Evolutionary conservation across 2,888 invertebrate species (phyloP), one percentile per base, ranked within the genome.

Genomic region (Lobophora halterata): DNA sequence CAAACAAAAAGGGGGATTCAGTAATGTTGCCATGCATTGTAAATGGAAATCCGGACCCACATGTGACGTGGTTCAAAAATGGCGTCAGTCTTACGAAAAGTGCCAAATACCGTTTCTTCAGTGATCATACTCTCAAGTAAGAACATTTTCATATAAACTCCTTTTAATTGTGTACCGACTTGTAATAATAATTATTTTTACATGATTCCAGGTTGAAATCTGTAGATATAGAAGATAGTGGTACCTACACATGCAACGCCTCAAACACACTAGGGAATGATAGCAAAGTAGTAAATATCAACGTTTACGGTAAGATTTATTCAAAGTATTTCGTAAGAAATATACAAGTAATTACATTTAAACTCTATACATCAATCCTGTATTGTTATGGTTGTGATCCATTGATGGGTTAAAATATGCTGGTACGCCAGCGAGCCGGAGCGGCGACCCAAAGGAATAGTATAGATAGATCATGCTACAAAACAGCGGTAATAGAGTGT

Each of bases 131-230:
- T n/a, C 21, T 34, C 7, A 19, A 10, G 33, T 33, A 33, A 6
- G 18, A 5, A 9, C 20, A 17, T 7, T 28, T 27, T 35, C 34
- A 35, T 27, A 20, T 35, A 9, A 11, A 24, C 6, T 6, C 2
- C 7, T n/a, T n/a, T n/a, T n/a, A n/a, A n/a, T n/a, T n/a, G n/a
- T n/a, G n/a, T n/a, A n/a, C n/a, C n/a, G n/a, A n/a, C n/a, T n/a
- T n/a, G n/a, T n/a, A n/a, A n/a, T n/a, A n/a, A n/a, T n/a, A n/a
- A n/a, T n/a, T n/a, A n/a, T n/a, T n/a, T n/a, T n/a, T n/a, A 14
- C 14, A 3, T 14, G 14, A 16, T 61, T 58, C n/a, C 37, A 64
- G 63, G 25, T 35, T 62, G 3, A 34, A 10, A 23, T n/a, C n/a
- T n/a, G 46, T 36, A 3, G 7, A 8, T 5, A 11, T 12, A 9